Evolutionary conservation across 2,113 vertebrate genomes (phyloP).

Genomic region (Dolichotis patagonum): DNA sequence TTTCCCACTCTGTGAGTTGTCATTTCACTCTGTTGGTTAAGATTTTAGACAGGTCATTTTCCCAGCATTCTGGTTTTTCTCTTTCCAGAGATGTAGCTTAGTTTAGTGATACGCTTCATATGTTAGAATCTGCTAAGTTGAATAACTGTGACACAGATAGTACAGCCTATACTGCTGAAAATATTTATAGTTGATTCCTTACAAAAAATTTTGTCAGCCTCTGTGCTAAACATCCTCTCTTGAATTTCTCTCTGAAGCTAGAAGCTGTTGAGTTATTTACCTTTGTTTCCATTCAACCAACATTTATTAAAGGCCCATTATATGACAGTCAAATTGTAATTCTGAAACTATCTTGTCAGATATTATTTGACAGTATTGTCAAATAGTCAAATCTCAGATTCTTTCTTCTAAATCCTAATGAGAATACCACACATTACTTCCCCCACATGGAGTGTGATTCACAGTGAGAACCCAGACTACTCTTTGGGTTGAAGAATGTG

Average conservation of each 20-base stretch:
- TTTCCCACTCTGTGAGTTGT: too few relatives aligned
- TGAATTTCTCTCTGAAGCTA: conserved; percentile 24
- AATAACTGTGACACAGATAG: neutral
- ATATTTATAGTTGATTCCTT: neutral
- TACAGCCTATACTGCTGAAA: neutral
- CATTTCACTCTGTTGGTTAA: neutral
- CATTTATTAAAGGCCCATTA: conserved; percentile 17
- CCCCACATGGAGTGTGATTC: conserved; percentile 1
- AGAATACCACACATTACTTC: conserved; percentile 57
- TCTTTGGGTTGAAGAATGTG: conserved; percentile 71
- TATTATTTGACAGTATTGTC: conserved; percentile 10
- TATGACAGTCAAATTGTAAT: neutral
- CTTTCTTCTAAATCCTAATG: conserved; percentile 9
- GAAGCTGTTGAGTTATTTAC: neutral
- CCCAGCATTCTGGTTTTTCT: neutral
- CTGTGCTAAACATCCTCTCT: neutral
- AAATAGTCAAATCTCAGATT: conserved; percentile 18
- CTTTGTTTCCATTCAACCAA: neutral
- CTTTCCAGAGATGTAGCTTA: neutral
- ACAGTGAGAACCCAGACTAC: conserved; percentile 54
- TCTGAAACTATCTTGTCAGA: conserved; percentile 11
- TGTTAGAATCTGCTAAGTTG: conserved; percentile 12
- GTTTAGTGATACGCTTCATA: neutral
- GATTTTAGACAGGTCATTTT: neutral
- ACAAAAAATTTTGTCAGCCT: neutral